Percentiles rank a stretch among this genome's conserved stretches.
These are phyloP conservation scores for Chromis chromis DNA, from an alignment of 2,797 vertebrate species.

Conservation along the genomic window DNA sequence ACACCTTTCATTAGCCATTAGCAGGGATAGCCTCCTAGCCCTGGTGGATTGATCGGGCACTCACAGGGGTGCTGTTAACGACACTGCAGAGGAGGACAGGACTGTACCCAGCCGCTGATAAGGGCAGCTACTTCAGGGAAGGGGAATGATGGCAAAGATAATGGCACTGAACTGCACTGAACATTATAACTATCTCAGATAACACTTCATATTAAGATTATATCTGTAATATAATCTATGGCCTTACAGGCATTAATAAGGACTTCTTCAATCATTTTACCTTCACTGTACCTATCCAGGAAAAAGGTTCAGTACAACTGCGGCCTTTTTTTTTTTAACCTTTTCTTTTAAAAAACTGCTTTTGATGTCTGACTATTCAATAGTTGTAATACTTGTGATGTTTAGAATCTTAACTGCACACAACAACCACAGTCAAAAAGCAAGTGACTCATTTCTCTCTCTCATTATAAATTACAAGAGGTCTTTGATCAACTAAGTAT, in stretches of 20 bases:
- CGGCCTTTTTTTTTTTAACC: conserved; percentile 9
- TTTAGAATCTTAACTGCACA: conserved; percentile 15
- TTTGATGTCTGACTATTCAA: background rate
- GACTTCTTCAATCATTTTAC: conserved; percentile 37
- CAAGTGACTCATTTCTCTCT: background rate
- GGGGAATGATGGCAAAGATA: conserved; percentile 63
- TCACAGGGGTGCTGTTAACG: conserved; percentile 66
- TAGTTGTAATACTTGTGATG: conserved; percentile 8
- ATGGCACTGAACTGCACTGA: conserved; percentile 47
- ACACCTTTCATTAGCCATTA: conserved; percentile 85
- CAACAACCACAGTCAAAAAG: no score
- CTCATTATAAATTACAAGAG: no score
- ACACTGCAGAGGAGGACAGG: conserved; percentile 63
- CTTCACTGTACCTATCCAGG: conserved; percentile 1
- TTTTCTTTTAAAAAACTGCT: background rate
- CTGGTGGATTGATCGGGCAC: conserved; percentile 68
- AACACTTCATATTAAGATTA: conserved; percentile 62
- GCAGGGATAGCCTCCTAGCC: conserved; percentile 66
- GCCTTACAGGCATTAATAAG: conserved; percentile 45
- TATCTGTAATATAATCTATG: conserved; percentile 59
- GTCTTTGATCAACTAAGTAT: no score
- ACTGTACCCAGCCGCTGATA: conserved; percentile 57
- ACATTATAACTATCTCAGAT: conserved; percentile 53
- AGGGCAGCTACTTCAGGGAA: conserved; percentile 68
- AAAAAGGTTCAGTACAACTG: conserved; percentile 13